These are phyloP conservation scores for Andrena camellia DNA, from an alignment of 2,888 invertebrate species.

Conservation along the genomic window DNA sequence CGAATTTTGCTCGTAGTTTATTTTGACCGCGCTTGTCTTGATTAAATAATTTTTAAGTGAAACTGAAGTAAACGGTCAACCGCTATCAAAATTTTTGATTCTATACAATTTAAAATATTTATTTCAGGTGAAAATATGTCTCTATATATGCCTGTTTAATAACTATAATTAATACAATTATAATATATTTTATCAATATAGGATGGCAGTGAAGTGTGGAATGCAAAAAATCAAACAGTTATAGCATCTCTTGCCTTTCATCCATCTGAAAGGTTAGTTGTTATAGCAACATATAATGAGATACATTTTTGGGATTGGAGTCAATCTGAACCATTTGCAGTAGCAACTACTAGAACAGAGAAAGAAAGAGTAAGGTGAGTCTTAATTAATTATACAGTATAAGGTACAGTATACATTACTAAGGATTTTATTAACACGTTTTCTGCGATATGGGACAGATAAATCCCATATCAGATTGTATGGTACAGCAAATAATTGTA, in stretches of 20 bases:
- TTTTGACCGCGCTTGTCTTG: too few species aligned
- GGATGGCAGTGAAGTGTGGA: conserved; percentile 95
- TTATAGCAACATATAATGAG: conserved; percentile 94
- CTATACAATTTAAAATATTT: not conserved
- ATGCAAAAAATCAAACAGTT: conserved; percentile 90
- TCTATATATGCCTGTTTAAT: not conserved
- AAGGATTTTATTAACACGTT: not conserved
- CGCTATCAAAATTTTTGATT: not conserved
- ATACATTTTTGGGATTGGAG: conserved; percentile 97
- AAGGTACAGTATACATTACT: conserved; percentile 30
- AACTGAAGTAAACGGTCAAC: too few species aligned
- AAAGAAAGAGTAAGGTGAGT: conserved; percentile 93
- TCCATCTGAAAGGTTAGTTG: conserved; percentile 92
- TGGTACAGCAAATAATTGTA: too few species aligned
- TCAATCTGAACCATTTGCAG: conserved; percentile 90
- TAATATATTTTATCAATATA: conserved; percentile 78
- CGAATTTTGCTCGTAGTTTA: too few species aligned
- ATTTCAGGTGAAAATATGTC: not conserved
- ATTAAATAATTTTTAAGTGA: too few species aligned
- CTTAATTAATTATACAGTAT: not conserved
- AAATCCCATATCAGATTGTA: too few species aligned
- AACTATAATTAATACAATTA: not conserved
- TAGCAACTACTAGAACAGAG: conserved; percentile 90
- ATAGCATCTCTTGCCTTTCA: conserved; percentile 96
- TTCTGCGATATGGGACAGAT: not conserved